Conservation (phyloP, 2,888 invertebrate species). For the Synanthedon tipuliformis region DNA sequence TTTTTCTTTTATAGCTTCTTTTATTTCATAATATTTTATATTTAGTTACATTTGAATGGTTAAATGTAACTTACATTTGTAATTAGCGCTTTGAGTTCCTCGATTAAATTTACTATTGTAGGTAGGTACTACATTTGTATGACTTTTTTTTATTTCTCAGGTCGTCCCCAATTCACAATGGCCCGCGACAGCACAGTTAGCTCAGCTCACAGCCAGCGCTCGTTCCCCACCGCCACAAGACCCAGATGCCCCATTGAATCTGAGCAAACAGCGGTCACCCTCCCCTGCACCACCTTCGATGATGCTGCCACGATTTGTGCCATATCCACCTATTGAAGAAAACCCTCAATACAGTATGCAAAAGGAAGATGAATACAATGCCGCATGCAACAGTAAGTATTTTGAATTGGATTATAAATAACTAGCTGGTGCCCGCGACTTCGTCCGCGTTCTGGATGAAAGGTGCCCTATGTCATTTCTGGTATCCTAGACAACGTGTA, state of each 20-base stretch:
- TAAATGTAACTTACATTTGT: too few relatives aligned
- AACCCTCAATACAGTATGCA: constrained; percentile 46
- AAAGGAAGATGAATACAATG: constrained; percentile 55
- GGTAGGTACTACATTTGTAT: constrained; percentile 13
- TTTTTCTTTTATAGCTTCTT: too few relatives aligned
- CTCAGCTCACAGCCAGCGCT: constrained; percentile 73
- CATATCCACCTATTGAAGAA: constrained; percentile 59
- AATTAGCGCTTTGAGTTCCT: too few relatives aligned
- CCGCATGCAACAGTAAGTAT: constrained; percentile 50
- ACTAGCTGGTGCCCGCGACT: too few relatives aligned
- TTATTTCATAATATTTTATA: too few relatives aligned
- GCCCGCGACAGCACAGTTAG: constrained; percentile 79
- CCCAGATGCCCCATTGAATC: constrained; percentile 87
- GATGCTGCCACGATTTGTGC: constrained; percentile 63
- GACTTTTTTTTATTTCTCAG: constrained; percentile 47
- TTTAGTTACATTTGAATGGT: too few relatives aligned
- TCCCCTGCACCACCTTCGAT: constrained; percentile 69
- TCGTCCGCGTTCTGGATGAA: too few relatives aligned
- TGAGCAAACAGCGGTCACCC: constrained; percentile 85
- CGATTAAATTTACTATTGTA: too few relatives aligned
- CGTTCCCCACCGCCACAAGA: constrained; percentile 74
- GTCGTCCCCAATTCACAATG: constrained; percentile 70
- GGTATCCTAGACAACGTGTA: too few relatives aligned
- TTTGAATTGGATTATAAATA: neutral
- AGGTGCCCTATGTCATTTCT: too few relatives aligned